Evolutionary conservation across 2,797 vertebrate species (phyloP), one percentile per base, ranked within the genome.

Genomic region (Sciurus carolinensis): DNA sequence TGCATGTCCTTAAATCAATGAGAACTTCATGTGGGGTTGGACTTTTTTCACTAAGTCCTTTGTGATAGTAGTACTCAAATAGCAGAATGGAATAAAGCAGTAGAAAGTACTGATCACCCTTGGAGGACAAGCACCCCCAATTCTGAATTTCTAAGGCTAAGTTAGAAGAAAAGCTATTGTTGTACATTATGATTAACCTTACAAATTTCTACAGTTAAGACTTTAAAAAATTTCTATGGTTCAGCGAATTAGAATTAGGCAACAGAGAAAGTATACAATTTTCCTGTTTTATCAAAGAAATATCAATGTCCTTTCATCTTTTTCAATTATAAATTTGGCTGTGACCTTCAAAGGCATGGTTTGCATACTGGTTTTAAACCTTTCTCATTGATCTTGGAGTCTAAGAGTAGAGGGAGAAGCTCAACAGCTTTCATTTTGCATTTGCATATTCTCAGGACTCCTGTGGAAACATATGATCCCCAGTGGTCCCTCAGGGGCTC

Each of bases 11-110:
- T 50, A 7, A 3, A 42, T 64, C 17, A 54, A 4, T 26, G 42
- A 50, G 7, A n/a, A 4, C 0, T 22, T 7, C 22, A 6, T 11
- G 0, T 1, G 1, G 44, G 14, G 28, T 0, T 5, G 0, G 0
- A 2, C 47, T 20, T 33, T 30, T 36, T 9, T 9, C 3, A 0
- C 24, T 10, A 28, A 33, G n/a, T 69, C 10, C 6, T 26, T 8
- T 9, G 7, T 42, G 36, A 3, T 24, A 4, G 3, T 1, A 75
- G 17, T n/a, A 64, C 54, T 82, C 67, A 8, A 7, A 22, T 0
- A 0, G 42, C 30, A 67, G 26, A 64, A 44, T 18, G 42, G 22
- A 26, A 62, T 62, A 24, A 14, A 22, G 18, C 47, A 2, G 18
- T 1, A 67, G n/a, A 87, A 47, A 50, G 5, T 7, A 7, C 28